Evolutionary conservation across 2,797 vertebrate species (phyloP).

Genomic region (Brachyrhaphis roseni): DNA sequence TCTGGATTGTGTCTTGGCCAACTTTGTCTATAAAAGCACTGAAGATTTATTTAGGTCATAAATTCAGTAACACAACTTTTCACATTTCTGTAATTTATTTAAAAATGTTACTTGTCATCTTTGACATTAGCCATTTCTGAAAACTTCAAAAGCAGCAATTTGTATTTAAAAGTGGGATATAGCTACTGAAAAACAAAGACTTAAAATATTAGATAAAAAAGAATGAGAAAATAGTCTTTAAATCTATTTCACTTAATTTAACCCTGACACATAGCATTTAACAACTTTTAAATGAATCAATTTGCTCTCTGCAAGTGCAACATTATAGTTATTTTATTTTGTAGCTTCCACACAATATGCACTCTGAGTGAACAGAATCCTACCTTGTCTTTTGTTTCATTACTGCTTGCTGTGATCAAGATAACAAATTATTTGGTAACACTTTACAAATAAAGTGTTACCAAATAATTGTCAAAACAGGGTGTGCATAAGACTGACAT

Average conservation of each 20-base stretch:
- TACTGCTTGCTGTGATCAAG: constrained; percentile 3
- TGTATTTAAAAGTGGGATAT: no score
- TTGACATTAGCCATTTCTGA: not conserved
- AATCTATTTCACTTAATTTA: constrained; percentile 18
- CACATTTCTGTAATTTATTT: not conserved
- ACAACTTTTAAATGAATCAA: constrained; percentile 29
- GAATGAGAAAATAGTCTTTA: not conserved
- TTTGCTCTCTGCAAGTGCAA: constrained; percentile 54
- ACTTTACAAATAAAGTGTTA: no score
- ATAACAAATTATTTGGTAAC: no score
- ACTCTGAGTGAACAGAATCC: constrained; percentile 44
- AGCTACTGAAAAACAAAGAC: not conserved
- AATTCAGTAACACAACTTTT: constrained; percentile 50
- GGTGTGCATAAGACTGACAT: no score
- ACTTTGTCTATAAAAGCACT: constrained; percentile 78
- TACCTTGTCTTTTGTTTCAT: constrained; percentile 35
- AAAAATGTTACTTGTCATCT: not conserved
- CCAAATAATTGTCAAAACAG: no score
- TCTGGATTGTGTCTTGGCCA: constrained; percentile 83
- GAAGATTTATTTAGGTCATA: constrained; percentile 80
- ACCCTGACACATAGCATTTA: constrained; percentile 12
- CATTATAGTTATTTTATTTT: constrained; percentile 61
- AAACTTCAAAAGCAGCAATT: not conserved
- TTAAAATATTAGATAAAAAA: not conserved
- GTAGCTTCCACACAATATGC: constrained; percentile 24